Base-by-base conservation (phyloP, 2,113 vertebrate genomes). In the Rhea americana region DNA sequence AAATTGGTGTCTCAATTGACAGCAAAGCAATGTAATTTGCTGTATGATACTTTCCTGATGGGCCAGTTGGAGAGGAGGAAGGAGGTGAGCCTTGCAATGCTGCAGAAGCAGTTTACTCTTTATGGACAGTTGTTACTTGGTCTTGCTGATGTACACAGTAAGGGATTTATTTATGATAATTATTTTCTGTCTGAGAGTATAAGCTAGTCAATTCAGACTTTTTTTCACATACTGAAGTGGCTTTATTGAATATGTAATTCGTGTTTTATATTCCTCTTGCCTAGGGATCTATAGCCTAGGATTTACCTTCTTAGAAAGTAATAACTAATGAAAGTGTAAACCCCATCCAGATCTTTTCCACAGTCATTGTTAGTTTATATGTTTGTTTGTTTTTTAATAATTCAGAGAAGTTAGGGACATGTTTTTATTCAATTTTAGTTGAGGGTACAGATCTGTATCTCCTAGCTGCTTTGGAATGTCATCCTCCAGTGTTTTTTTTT, bases 381-480 rank as follows among this genome's bases (percentile, higher is more conserved):
- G 43, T 45, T 15, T 45, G 13, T 14, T 16, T 45, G 43, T n/a
- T 67, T 79, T 65, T 24, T 28, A 78, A 47, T 7, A 73, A 25
- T 70, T 85, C 20, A 70, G 74, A 56, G 13, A 92, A 77, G 58
- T 73, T 70, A 85, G 12, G 26, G 45, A 50, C 19, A 35, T 56
- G 8, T 21, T 32, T 91, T 78, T 91, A 32, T 72, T 68, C 78
- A 16, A 68, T 79, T 89, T 70, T 47, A 37, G 5, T 71, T 58
- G 50, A 66, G 66, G 11, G 32, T 71, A 37, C 14, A 48, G 41
- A 73, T 93, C 45, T 2, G 1, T 85, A 20, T 68, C 45, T 93
- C 32, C 63, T 85, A 74, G 41, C 53, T 71, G n/a, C 41, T 89
- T 89, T 80, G 87, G 89, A 95, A 74, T 87, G 21, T n/a, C 62